Conservation (phyloP, 1,140 invertebrate genomes). For the Homalodisca vitripennis region DNA sequence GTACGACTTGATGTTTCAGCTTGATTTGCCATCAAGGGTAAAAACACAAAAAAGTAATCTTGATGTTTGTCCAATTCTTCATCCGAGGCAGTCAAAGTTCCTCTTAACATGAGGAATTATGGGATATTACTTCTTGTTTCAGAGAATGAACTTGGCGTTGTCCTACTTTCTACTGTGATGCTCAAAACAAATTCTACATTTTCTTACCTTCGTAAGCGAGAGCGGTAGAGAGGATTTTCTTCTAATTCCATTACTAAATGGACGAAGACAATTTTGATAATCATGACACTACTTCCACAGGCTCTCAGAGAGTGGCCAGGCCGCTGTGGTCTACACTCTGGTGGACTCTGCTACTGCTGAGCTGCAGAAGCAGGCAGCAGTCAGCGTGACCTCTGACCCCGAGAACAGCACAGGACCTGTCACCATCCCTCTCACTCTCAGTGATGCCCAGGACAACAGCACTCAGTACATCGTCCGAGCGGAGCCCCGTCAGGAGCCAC, state of each 20-base stretch:
- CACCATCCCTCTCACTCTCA: conserved; percentile 32
- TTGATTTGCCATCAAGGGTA: no score
- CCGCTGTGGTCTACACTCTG: conserved; percentile 58
- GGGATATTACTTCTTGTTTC: no score
- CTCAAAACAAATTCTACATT: neutral
- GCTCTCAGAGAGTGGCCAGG: conserved; percentile 62
- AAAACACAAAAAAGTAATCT: no score
- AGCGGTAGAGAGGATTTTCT: no score
- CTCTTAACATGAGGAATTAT: no score
- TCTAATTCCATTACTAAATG: neutral
- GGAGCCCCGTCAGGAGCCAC: conserved; percentile 39
- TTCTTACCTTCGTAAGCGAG: neutral
- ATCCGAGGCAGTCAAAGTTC: no score
- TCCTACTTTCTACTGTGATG: neutral
- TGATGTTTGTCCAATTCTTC: no score
- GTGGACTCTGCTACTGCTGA: conserved; percentile 58
- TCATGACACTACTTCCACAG: no score
- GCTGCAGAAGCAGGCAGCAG: conserved; percentile 49
- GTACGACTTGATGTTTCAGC: no score
- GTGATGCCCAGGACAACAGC: conserved; percentile 35
- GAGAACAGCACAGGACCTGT: conserved; percentile 1
- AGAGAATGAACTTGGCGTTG: no score
- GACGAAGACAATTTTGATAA: neutral
- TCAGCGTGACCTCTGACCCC: conserved; percentile 27
- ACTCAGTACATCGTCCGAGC: conserved; percentile 46